A percentile compares a stretch with the other conserved stretches of the same genome.
phyloP scores from a whole-genome alignment of 1,140 invertebrate species.

The Zelostemma sp. region DNA sequence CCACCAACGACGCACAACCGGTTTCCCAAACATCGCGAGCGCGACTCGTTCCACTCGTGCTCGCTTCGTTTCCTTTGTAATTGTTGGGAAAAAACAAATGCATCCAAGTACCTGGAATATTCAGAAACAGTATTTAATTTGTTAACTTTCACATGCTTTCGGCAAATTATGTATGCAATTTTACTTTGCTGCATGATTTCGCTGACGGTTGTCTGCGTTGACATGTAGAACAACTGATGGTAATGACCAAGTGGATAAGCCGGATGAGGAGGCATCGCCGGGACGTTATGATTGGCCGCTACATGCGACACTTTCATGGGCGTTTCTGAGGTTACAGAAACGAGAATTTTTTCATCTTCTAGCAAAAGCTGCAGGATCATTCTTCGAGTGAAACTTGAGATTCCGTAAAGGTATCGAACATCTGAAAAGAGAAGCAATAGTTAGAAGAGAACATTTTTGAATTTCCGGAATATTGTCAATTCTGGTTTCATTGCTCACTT shows the following conservation, averaged over 20 bases:
- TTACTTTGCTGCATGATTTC: constrained; percentile 72
- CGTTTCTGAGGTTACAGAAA: constrained; percentile 75
- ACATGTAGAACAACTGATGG: constrained; percentile 79
- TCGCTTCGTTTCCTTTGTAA: constrained; percentile 60
- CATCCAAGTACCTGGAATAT: constrained; percentile 60
- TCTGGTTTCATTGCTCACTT: constrained; percentile 54
- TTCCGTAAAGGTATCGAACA: constrained; percentile 72
- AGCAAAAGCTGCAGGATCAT: constrained; percentile 87
- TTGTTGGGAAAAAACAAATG: constrained; percentile 59
- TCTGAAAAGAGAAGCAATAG: constrained; percentile 50
- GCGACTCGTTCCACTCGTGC: constrained; percentile 52
- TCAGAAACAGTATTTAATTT: too few species aligned
- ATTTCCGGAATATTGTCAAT: not conserved
- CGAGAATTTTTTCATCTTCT: constrained; percentile 86
- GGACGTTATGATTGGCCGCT: constrained; percentile 51
- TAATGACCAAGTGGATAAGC: constrained; percentile 70
- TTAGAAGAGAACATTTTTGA: not conserved
- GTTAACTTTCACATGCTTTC: too few species aligned
- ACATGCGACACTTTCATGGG: constrained; percentile 61
- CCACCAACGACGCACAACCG: constrained; percentile 68
- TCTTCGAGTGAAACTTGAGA: constrained; percentile 89
- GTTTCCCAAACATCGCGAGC: constrained; percentile 68
- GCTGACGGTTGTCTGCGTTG: constrained; percentile 78
- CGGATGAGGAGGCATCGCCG: constrained; percentile 64
- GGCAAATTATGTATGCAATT: too few species aligned